Evolutionary conservation across 1,140 invertebrate genomes (phyloP), one percentile per base, ranked within the genome.

Genomic region (Achroia grisella): DNA sequence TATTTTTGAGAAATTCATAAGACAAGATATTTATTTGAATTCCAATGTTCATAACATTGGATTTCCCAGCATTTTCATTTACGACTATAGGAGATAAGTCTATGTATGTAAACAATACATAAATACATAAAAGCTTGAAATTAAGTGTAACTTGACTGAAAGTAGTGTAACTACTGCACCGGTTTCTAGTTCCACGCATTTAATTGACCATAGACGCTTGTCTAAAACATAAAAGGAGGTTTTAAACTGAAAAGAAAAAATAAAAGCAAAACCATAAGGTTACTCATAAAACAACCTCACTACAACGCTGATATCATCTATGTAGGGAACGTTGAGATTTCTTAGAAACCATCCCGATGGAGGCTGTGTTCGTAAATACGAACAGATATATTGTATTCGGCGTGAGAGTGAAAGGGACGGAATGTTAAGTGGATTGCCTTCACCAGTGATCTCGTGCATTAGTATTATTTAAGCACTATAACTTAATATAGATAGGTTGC

Each of bases 361-460:
- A 71, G 65, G 71, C 68, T 71, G 64, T 60, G 56, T 30, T 36
- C 41, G 42, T 48, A 41, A 33, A 14, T 46, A 59, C 45, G 62
- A 10, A 44, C 45, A 30, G 36, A 42, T 41, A 66, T 44, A 34
- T 13, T 6, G 10, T 28, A 40, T 10, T 9, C 11, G 9, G n/a
- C 12, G 8, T 31, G 39, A 14, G 50, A 32, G 42, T 9, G 57
- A 69, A 42, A 29, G 48, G 39, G 59, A 72, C 45, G 31, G 39
- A 49, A 28, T 29, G 23, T 45, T 44, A 53, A 71, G 68, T 74
- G 61, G 73, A 70, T 74, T 63, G 58, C 73, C 71, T 73, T 77
- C 70, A 62, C 60, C 49, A 62, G 52, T 39, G 46, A 41, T 52
- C 60, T 63, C 50, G 42, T 57, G 59, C 52, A 54, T 61, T 61